phyloP scores from a whole-genome alignment of 2,797 vertebrate genomes.

The Lepus townsendii region DNA sequence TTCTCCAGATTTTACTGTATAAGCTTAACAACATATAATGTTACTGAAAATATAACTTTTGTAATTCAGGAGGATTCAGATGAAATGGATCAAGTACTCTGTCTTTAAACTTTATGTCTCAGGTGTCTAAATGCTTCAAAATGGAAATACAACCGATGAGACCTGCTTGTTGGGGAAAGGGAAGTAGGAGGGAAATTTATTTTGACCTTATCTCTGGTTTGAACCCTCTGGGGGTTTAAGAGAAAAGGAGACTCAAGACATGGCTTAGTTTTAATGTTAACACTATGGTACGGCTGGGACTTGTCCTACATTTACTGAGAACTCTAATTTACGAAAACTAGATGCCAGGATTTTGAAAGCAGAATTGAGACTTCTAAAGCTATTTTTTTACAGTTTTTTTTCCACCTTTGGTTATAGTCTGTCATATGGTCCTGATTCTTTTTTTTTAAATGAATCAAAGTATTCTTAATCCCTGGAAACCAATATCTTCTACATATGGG shows the following conservation, averaged over 20 bases:
- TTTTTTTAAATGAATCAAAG: not conserved
- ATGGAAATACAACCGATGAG: conserved; percentile 48
- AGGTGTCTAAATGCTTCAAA: conserved; percentile 64
- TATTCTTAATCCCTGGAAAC: conserved; percentile 63
- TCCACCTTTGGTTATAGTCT: conserved; percentile 76
- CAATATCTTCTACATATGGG: conserved; percentile 14
- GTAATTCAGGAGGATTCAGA: conserved; percentile 64
- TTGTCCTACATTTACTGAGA: conserved; percentile 80
- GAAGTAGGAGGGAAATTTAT: conserved; percentile 61
- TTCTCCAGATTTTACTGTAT: conserved; percentile 61
- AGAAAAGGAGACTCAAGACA: conserved; percentile 75
- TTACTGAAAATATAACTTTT: conserved; percentile 61
- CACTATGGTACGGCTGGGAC: conserved; percentile 63
- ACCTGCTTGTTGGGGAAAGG: conserved; percentile 4
- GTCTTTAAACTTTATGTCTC: conserved; percentile 62
- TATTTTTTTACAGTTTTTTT: conserved; percentile 79
- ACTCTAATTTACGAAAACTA: conserved; percentile 80
- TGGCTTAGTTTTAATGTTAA: conserved; percentile 82
- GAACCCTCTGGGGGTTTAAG: conserved; percentile 72
- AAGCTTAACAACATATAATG: conserved; percentile 64
- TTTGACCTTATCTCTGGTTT: conserved; percentile 74
- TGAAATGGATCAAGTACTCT: conserved; percentile 56
- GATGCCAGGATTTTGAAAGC: conserved; percentile 72
- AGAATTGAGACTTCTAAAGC: conserved; percentile 73
- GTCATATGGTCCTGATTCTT: conserved; percentile 71